Base-by-base conservation (phyloP, 2,113 vertebrate genomes). In the Bufo bufo region DNA sequence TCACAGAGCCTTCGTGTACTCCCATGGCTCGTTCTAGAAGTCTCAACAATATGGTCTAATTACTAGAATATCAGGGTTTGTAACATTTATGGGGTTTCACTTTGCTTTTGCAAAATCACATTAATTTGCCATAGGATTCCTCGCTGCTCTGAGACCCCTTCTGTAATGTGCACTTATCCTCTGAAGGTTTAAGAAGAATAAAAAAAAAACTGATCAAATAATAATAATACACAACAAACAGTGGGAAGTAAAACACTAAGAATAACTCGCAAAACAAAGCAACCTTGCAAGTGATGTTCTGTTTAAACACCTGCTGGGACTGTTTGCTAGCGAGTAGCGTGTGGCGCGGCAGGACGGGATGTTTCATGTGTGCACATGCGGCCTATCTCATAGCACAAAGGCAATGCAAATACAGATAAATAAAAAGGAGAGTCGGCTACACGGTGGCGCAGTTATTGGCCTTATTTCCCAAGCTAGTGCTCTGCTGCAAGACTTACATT, bases 261-360 rank as follows among this genome's bases (percentile, higher is more conserved):
- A 85, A 85, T 75, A 85, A 75, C 52, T 47, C 71, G 17, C 52
- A 85, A 75, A 20, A 85, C 63, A 85, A 75, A 58, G 10, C 69
- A 49, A 56, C 23, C 17, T 85, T 43, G 52, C 83, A 6, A 43
- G 71, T 47, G 52, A 75, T 61, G 50, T 85, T 77, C 71, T 61
- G 71, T 75, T 61, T 75, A 85, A 85, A 77, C 54, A 77, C 84
- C 84, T 77, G 84, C 84, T 85, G 84, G 71, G 84, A 66, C 69
- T 85, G 84, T 59, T 59, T 59, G 69, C 33, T 49, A 20, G 69
- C 47, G 17, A 12, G 54, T 11, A 61, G 56, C 14, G 69, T 58
- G 83, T 33, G 4, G 84, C 66, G 54, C 71, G 45, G 84, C 84
- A 59, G 71, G 69, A 77, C 20, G 71, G 71, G 69, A 47, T 61